Evolutionary conservation across 2,888 invertebrate species (phyloP), one percentile per base, ranked within the genome.

Genomic region (Microctonus hyperodae): DNA sequence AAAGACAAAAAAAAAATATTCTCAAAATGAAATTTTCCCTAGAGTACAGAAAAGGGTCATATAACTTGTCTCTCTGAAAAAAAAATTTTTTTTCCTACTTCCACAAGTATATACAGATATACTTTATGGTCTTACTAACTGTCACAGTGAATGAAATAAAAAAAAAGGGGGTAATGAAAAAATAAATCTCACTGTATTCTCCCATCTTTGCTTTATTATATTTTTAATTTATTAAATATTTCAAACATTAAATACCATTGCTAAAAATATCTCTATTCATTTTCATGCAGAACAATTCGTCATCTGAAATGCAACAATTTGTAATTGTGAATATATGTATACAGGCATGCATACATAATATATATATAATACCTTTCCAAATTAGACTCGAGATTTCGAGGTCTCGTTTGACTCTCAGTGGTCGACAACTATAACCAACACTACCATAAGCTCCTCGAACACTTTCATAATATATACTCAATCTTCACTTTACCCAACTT

Each of bases 401-500:
- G 56, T 35, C 20, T 53, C 53, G 25, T 2, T 13, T 53, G 53
- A 28, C 53, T 53, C 53, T 25, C 53, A 53, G 28, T 28, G 53
- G 28, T 35, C 56, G 56, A 33, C 56, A 35, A 56, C 33, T 35
- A n/a, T n/a, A 56, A 56, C 56, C 31, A 35, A 33, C 56, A 56
- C 35, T 22, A 20, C 33, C 33, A 56, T 35, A n/a, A 33, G 33
- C 33, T 16, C 56, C 9, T 20, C 20, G 16, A 33, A 56, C 56
- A 56, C 56, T 31, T 56, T 16, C 31, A 33, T 22, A 31, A 31
- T 40, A 44, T 25, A 35, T 40, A n/a, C 13, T 20, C 0, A 40
- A 40, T 58, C 40, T 58, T 40, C 58, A 58, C 40, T 58, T 58
- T 58, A 58, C 40, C 58, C 23, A 58, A 44, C 58, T 58, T 58